Conservation (phyloP, 1,140 invertebrate genomes). For the Colletes latitarsis region DNA sequence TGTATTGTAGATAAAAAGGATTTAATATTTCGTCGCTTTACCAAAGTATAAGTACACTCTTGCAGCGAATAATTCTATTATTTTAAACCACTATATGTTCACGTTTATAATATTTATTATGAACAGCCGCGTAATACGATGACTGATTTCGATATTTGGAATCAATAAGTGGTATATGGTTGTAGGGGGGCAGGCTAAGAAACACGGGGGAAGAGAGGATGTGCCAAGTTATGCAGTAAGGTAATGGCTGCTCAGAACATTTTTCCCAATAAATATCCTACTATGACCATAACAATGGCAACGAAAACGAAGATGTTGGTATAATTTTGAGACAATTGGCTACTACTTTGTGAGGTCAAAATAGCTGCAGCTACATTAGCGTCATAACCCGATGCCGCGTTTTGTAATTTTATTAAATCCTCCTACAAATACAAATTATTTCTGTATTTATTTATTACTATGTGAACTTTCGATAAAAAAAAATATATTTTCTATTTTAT, state of each 20-base stretch:
- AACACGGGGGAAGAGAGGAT: slow-evolving; percentile 68
- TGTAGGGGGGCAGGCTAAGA: slow-evolving; percentile 73
- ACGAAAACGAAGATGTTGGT: slow-evolving; percentile 73
- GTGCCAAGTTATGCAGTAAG: slow-evolving; percentile 68
- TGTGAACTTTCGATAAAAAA: background rate
- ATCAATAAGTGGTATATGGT: slow-evolving; percentile 67
- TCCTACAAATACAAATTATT: slow-evolving; percentile 66
- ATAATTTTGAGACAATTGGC: slow-evolving; percentile 63
- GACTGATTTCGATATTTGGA: slow-evolving; percentile 53
- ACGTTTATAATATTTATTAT: slow-evolving; percentile 65
- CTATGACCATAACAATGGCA: slow-evolving; percentile 74
- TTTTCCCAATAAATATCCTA: slow-evolving; percentile 79
- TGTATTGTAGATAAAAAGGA: slow-evolving; percentile 32
- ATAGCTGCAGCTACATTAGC: slow-evolving; percentile 65
- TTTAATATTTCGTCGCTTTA: slow-evolving; percentile 39
- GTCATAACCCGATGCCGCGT: slow-evolving; percentile 71
- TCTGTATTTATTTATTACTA: background rate
- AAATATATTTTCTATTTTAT: background rate
- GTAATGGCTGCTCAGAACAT: slow-evolving; percentile 76
- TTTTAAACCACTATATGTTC: slow-evolving; percentile 62
- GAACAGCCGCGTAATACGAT: slow-evolving; percentile 62
- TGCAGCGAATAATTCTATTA: slow-evolving; percentile 59
- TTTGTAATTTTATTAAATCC: slow-evolving; percentile 77
- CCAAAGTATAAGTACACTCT: slow-evolving; percentile 57
- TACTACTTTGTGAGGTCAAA: slow-evolving; percentile 69